Evolutionary conservation across 2,888 invertebrate genomes (phyloP).

Genomic region (Acanthosoma haemorrhoidale): DNA sequence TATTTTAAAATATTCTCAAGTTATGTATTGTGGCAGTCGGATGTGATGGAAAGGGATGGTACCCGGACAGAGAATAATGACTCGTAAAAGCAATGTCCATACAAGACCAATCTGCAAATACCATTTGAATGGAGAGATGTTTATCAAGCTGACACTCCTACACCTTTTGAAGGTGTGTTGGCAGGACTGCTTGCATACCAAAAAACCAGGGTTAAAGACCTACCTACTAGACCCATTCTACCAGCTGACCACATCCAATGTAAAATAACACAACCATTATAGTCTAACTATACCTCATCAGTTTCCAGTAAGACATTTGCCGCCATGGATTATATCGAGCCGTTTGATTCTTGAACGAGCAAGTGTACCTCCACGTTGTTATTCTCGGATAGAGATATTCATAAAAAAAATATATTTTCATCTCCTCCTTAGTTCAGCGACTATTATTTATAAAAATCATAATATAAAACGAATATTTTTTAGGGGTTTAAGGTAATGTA

Average conservation of each 20-base stretch:
- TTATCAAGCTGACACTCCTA: conserved; percentile 11
- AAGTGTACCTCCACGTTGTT: too few species aligned
- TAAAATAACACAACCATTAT: neutral
- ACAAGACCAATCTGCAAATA: neutral
- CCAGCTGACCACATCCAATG: neutral
- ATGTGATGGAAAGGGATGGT: neutral
- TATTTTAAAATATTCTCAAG: neutral
- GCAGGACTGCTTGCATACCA: neutral
- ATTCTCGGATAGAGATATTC: too few species aligned
- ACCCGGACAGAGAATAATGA: neutral
- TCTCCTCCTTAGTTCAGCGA: too few species aligned
- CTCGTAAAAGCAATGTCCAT: neutral
- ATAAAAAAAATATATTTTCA: too few species aligned
- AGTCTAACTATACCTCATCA: neutral
- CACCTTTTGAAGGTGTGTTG: neutral
- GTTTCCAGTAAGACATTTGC: neutral
- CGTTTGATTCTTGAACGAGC: too few species aligned
- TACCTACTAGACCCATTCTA: neutral
- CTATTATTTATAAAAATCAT: too few species aligned
- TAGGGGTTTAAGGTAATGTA: too few species aligned
- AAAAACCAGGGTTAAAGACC: neutral
- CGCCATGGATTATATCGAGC: neutral
- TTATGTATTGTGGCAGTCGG: neutral
- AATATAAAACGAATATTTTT: too few species aligned
- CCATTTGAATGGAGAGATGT: conserved; percentile 6